phyloP scores from a whole-genome alignment of 2,113 vertebrate genomes.

The Oceanodroma tethys region DNA sequence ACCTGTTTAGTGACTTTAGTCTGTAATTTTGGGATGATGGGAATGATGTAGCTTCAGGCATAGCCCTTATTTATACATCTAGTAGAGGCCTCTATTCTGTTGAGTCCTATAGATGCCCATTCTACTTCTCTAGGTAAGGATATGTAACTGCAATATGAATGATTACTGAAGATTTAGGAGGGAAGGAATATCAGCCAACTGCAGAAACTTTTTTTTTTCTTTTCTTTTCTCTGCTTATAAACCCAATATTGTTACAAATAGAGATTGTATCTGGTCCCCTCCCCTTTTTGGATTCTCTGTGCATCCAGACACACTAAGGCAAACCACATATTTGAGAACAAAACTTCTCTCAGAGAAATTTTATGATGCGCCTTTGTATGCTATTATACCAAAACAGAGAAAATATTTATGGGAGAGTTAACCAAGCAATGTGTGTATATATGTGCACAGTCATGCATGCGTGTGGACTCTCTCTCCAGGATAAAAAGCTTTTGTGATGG shows the following conservation, averaged over 20 bases:
- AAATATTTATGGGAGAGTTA: neutral
- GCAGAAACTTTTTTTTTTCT: neutral
- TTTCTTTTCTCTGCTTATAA: neutral
- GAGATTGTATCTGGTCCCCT: neutral
- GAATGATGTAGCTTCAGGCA: neutral
- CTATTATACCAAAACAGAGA: neutral
- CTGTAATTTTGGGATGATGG: neutral
- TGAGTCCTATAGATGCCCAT: neutral
- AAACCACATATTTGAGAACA: neutral
- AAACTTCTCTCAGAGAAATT: neutral
- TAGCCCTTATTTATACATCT: neutral
- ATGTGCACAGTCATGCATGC: neutral
- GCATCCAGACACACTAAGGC: neutral
- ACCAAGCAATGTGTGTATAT: neutral
- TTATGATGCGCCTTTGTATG: neutral
- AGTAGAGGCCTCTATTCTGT: neutral
- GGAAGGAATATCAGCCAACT: neutral
- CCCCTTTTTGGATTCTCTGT: neutral
- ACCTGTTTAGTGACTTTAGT: neutral
- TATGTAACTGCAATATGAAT: neutral
- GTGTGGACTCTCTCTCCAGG: neutral
- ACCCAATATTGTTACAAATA: neutral
- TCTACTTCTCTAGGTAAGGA: neutral
- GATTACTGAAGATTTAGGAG: neutral
- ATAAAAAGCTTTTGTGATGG: constrained; percentile 8